A percentile compares a stretch with the other conserved stretches of the same genome.
These are phyloP conservation scores for Spodoptera exigua DNA, from an alignment of 2,888 invertebrate species.

Conservation along the genomic window DNA sequence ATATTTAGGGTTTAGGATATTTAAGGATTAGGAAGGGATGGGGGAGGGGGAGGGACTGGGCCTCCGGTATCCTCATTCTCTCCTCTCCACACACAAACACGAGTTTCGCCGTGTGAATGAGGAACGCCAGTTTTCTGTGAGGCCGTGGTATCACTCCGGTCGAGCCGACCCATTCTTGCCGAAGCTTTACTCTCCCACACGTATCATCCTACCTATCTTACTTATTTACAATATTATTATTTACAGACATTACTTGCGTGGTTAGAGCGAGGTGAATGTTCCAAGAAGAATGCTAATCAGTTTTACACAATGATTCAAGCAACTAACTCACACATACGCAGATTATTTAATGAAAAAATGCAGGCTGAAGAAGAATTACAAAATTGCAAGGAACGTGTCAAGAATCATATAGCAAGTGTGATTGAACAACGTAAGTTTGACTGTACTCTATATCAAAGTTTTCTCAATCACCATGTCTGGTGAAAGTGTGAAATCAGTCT, in stretches of 20 bases:
- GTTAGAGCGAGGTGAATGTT: conserved; percentile 98
- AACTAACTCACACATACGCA: conserved; percentile 96
- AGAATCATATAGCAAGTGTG: conserved; percentile 95
- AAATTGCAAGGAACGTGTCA: conserved; percentile 95
- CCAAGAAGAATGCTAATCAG: conserved; percentile 95
- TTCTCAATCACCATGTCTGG: conserved; percentile 27
- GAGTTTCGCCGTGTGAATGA: too few relatives aligned
- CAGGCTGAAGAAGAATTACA: conserved; percentile 96
- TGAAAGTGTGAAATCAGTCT: conserved; percentile 31
- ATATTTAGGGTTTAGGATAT: too few relatives aligned
- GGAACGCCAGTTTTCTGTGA: too few relatives aligned
- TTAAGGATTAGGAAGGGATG: too few relatives aligned
- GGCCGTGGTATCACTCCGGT: too few relatives aligned
- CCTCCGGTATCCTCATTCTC: too few relatives aligned
- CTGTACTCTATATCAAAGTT: conserved; percentile 5
- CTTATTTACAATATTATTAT: conserved; percentile 1
- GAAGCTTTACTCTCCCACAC: too few relatives aligned
- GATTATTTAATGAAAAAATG: conserved; percentile 95
- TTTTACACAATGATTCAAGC: conserved; percentile 99
- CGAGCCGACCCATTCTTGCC: too few relatives aligned
- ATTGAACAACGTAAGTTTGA: conserved; percentile 96
- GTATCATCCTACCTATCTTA: background rate
- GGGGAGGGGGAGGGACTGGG: too few relatives aligned
- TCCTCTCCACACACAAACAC: too few relatives aligned
- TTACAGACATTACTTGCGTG: conserved; percentile 94